Percentiles rank a stretch among this genome's conserved stretches.
These are phyloP conservation scores for Drosophila ficusphila DNA, from an alignment of 1,140 invertebrate genomes.

Conservation along the genomic window DNA sequence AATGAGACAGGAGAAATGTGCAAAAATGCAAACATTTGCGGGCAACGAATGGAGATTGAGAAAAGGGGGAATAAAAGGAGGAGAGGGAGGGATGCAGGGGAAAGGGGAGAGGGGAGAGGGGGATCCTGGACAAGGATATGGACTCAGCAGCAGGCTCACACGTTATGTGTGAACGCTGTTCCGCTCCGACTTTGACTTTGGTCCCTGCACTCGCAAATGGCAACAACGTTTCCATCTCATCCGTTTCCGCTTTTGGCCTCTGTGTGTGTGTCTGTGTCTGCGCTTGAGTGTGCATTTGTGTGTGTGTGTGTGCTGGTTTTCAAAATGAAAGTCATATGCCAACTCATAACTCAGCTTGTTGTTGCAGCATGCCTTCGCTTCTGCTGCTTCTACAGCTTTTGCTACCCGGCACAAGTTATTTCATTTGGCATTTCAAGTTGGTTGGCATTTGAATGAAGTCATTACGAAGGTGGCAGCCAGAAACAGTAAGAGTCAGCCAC, in stretches of 20 bases:
- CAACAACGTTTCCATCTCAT: slow-evolving; percentile 61
- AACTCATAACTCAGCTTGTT: slow-evolving; percentile 80
- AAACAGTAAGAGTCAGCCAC: slow-evolving; percentile 52
- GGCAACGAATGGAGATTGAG: slow-evolving; percentile 30
- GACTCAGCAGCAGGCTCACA: slow-evolving; percentile 59
- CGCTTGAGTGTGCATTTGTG: slow-evolving; percentile 3
- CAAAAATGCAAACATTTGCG: slow-evolving; percentile 81
- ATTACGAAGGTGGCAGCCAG: slow-evolving; percentile 70
- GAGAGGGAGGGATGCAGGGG: background rate
- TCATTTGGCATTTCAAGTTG: slow-evolving; percentile 81
- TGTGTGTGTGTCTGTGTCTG: slow-evolving; percentile 3
- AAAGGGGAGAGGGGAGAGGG: background rate
- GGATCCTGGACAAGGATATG: slow-evolving; percentile 40
- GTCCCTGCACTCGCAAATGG: slow-evolving; percentile 44
- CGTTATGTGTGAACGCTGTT: slow-evolving; percentile 70
- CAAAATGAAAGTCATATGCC: slow-evolving; percentile 82
- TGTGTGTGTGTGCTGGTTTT: slow-evolving; percentile 55
- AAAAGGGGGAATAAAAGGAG: background rate
- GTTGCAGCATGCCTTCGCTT: slow-evolving; percentile 41
- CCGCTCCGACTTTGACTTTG: slow-evolving; percentile 41
- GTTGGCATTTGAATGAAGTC: slow-evolving; percentile 81
- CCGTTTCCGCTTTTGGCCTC: slow-evolving; percentile 43
- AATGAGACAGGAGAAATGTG: slow-evolving; percentile 82
- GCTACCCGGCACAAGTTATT: slow-evolving; percentile 70
- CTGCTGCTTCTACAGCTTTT: slow-evolving; percentile 10